These are phyloP conservation scores for Etheostoma nigrum DNA, from an alignment of 2,797 vertebrate genomes.

Conservation along the genomic window DNA sequence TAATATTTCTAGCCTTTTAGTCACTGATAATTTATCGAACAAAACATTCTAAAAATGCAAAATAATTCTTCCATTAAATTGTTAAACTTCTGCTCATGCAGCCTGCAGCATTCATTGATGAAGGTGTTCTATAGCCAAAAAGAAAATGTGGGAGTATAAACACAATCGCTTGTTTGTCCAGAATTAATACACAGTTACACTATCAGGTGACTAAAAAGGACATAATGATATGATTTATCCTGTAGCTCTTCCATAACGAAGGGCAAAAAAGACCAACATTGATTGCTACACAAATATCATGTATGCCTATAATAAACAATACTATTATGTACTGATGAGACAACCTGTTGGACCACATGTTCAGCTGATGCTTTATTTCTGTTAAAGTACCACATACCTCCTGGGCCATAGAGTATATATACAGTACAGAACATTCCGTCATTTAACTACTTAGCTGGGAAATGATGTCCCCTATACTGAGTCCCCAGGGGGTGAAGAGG, in stretches of 20 bases:
- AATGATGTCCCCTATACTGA: conserved; percentile 43
- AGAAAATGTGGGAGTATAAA: background rate
- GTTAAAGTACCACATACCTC: conserved; percentile 11
- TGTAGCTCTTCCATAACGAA: background rate
- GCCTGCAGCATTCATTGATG: background rate
- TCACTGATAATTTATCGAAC: background rate
- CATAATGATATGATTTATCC: background rate
- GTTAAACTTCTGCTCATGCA: background rate
- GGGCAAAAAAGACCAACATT: background rate
- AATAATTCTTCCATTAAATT: background rate
- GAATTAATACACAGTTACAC: background rate
- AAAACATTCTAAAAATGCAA: background rate
- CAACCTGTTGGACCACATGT: conserved; percentile 29
- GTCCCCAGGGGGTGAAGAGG: conserved; percentile 44
- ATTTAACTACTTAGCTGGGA: conserved; percentile 52
- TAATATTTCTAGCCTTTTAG: background rate
- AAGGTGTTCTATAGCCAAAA: background rate
- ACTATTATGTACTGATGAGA: background rate
- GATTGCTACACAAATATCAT: background rate
- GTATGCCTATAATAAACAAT: background rate
- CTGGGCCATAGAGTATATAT: conserved; percentile 1
- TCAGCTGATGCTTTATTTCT: conserved; percentile 13
- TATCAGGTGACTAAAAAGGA: background rate
- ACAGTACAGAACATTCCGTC: conserved; percentile 26
- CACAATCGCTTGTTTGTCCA: background rate